Evolutionary conservation across 1,140 invertebrate genomes (phyloP).

Genomic region (Cydia pomonella): DNA sequence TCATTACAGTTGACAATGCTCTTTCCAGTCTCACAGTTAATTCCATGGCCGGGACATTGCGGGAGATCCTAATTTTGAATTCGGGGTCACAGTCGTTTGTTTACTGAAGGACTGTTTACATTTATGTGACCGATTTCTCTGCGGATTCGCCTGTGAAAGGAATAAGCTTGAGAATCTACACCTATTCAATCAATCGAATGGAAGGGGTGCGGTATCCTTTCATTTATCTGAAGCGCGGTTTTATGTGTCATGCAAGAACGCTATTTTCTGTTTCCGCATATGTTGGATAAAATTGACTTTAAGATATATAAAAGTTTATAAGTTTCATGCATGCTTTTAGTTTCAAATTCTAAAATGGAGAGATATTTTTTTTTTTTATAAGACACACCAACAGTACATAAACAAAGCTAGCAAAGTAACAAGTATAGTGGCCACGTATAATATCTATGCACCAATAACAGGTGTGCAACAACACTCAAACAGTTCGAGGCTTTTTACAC

Average conservation of each 20-base stretch:
- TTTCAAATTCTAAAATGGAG: too few species aligned
- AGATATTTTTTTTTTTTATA: too few species aligned
- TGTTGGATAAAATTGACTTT: too few species aligned
- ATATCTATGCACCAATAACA: too few species aligned
- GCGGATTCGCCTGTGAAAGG: not conserved
- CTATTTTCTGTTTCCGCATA: not conserved
- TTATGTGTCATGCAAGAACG: not conserved
- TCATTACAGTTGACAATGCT: not conserved
- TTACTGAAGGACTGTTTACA: slow-evolving; percentile 11
- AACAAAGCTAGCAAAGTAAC: too few species aligned
- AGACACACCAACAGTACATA: too few species aligned
- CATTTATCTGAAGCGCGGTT: not conserved
- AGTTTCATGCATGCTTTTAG: too few species aligned
- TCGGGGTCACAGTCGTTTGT: slow-evolving; percentile 24
- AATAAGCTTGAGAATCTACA: not conserved
- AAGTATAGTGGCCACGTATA: too few species aligned
- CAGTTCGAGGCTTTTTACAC: too few species aligned
- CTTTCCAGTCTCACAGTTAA: not conserved
- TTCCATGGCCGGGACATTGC: not conserved
- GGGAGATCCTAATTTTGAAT: slow-evolving; percentile 21
- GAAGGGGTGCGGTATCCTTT: not conserved
- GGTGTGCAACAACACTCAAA: too few species aligned
- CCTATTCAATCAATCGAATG: not conserved
- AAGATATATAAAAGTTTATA: too few species aligned
- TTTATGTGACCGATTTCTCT: slow-evolving; percentile 14